Conservation (phyloP, 2,797 vertebrate genomes). For the Graptemys geographica region DNA sequence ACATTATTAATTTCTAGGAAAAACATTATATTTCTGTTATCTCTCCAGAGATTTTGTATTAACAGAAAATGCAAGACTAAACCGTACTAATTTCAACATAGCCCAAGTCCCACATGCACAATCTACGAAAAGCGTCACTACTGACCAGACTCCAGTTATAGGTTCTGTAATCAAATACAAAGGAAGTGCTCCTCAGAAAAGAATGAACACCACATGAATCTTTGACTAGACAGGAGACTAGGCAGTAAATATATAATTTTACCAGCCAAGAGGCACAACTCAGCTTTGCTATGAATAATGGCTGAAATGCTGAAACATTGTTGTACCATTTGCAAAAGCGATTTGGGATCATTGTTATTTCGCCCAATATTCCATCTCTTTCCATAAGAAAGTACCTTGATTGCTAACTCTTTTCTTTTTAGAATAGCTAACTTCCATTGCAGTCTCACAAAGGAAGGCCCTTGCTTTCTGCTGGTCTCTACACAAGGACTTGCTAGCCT, state of each 20-base stretch:
- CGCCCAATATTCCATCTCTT: constrained; percentile 2
- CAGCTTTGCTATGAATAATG: constrained; percentile 64
- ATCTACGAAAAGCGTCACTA: constrained; percentile 50
- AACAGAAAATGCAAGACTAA: constrained; percentile 30
- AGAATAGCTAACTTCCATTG: constrained; percentile 17
- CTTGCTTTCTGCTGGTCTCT: background rate
- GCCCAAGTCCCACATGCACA: constrained; percentile 49
- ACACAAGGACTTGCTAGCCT: background rate
- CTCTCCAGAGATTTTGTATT: constrained; percentile 46
- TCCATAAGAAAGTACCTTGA: background rate
- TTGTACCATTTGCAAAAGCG: constrained; percentile 49
- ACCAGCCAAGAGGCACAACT: constrained; percentile 61
- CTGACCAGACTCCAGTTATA: constrained; percentile 59
- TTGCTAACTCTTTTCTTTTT: constrained; percentile 39
- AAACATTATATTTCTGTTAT: constrained; percentile 32
- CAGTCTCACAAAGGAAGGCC: background rate
- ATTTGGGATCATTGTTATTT: background rate
- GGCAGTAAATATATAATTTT: constrained; percentile 52
- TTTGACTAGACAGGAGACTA: constrained; percentile 62
- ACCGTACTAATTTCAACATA: constrained; percentile 46
- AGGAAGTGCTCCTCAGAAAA: constrained; percentile 42
- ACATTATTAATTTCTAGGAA: constrained; percentile 22
- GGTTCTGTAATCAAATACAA: constrained; percentile 39
- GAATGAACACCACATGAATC: constrained; percentile 60
- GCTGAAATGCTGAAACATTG: constrained; percentile 53